Evolutionary conservation across 2,888 invertebrate species (phyloP).

Genomic region (Dascillus cervinus): DNA sequence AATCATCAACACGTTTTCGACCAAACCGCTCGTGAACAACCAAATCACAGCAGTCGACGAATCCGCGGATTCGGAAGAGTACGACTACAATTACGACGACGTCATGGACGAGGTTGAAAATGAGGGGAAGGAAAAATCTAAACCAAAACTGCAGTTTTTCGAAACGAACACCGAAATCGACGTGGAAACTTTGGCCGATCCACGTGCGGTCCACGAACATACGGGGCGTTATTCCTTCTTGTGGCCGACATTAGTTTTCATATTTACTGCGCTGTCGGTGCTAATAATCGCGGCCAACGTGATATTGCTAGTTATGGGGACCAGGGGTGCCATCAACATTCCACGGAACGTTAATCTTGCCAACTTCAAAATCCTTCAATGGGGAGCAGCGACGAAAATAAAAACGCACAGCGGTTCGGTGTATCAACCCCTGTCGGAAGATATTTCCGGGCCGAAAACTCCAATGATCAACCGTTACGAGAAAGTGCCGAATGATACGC

Average conservation of each 20-base stretch:
- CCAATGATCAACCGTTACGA: constrained; percentile 7
- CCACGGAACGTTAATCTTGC: constrained; percentile 32
- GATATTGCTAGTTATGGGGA: constrained; percentile 33
- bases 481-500: background rate
- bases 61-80: constrained; percentile 4
- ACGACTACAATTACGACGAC: constrained; percentile 34
- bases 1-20: constrained; percentile 20
- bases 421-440: constrained; percentile 72
- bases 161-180: constrained; percentile 9
- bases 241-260: constrained; percentile 52
- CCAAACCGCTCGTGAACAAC: constrained; percentile 2
- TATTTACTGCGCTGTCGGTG: constrained; percentile 49
- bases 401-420: constrained; percentile 69
- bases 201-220: background rate
- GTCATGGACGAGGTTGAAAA: constrained; percentile 39
- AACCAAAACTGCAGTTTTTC: constrained; percentile 1
- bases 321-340: constrained; percentile 29
- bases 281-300: constrained; percentile 44
- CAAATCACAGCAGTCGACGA: constrained; percentile 1
- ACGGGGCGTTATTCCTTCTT: constrained; percentile 43
- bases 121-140: constrained; percentile 29
- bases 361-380: constrained; percentile 34
- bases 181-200: constrained; percentile 5
- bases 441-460: constrained; percentile 34
- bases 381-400: constrained; percentile 38